Evolutionary conservation across 92 coral and sea anemone genomes (phyloP).

Genomic region (Isaurus tuberculatus): DNA sequence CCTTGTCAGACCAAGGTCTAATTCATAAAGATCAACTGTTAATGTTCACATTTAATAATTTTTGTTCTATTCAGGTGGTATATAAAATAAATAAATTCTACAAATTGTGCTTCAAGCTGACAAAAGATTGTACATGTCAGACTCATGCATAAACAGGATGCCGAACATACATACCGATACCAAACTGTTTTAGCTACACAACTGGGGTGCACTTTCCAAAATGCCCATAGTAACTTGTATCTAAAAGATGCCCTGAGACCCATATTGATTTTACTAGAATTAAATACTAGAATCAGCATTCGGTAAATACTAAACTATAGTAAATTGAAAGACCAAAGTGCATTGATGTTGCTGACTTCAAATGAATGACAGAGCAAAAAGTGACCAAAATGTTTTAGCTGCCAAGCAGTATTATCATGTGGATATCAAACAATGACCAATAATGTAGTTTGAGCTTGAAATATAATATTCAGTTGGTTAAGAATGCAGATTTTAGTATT

Average conservation of each 20-base stretch:
- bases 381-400: too few species aligned
- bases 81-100: not conserved
- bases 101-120: constrained; percentile 11
- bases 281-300: constrained; percentile 9
- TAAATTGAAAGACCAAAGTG: not conserved
- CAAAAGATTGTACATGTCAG: constrained; percentile 23
- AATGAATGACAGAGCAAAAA: too few species aligned
- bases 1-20: constrained; percentile 10
- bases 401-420: constrained; percentile 1
- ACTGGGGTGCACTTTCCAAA: constrained; percentile 28
- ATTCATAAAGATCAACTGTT: constrained; percentile 12
- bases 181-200: too few species aligned
- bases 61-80: constrained; percentile 3
- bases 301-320: constrained; percentile 11
- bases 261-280: constrained; percentile 11
- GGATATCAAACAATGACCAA: not conserved
- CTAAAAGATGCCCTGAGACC: constrained; percentile 29
- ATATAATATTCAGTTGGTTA: too few species aligned
- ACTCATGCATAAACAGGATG: constrained; percentile 23
- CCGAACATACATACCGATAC: constrained; percentile 18
- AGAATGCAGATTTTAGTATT: not conserved
- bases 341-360: too few species aligned
- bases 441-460: not conserved
- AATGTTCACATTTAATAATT: constrained; percentile 7
- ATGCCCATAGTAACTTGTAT: constrained; percentile 29